phyloP scores from a whole-genome alignment of 2,113 vertebrate genomes.

The Platanista minor region DNA sequence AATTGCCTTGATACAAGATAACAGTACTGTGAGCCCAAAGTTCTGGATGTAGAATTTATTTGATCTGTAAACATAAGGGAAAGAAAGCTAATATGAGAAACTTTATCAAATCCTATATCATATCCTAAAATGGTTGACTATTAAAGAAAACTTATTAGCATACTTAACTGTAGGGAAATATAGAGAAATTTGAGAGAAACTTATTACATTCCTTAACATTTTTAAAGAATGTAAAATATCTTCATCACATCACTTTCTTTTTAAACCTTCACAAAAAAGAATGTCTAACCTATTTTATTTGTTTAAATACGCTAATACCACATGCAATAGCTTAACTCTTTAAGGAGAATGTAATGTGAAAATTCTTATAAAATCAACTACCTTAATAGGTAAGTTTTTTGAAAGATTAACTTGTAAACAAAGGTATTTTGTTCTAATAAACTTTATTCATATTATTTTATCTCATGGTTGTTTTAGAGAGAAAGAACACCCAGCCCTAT shows the following conservation, averaged over 20 bases:
- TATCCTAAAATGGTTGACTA: not conserved
- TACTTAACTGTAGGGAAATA: not conserved
- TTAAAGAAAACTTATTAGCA: not conserved
- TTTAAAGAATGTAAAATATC: not conserved
- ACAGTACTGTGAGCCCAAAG: not conserved
- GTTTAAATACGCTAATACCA: not conserved
- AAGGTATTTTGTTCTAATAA: not conserved
- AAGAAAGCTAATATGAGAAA: not conserved
- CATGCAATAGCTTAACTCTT: not conserved
- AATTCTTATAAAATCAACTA: not conserved
- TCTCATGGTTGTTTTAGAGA: not conserved
- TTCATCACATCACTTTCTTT: not conserved
- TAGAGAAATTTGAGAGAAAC: not conserved
- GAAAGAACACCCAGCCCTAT: not conserved
- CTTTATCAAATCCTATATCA: not conserved
- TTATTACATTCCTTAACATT: not conserved
- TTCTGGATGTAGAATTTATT: not conserved
- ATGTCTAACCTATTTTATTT: not conserved
- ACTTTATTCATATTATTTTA: not conserved
- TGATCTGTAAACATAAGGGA: not conserved
- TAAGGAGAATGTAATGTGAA: not conserved
- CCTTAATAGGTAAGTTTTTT: not conserved
- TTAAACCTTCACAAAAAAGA: not conserved
- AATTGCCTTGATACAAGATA: not conserved
- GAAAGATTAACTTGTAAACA: not conserved